Evolutionary conservation across 1,140 invertebrate species (phyloP).

Genomic region (Kradibia gibbosae): DNA sequence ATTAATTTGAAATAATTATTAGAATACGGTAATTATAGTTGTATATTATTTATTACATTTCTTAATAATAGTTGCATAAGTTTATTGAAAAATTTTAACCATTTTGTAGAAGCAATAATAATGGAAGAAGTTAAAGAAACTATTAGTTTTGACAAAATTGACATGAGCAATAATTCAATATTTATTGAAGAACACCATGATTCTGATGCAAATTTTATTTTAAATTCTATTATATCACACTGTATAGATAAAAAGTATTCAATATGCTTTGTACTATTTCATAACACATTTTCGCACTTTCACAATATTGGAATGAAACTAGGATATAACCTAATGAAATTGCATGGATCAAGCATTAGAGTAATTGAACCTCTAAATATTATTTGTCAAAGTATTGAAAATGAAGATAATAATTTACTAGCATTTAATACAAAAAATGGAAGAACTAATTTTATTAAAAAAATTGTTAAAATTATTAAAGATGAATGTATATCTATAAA

Average conservation of each 20-base stretch:
- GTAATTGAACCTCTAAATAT: constrained; percentile 75
- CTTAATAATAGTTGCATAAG: too few relatives aligned
- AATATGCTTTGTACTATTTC: constrained; percentile 78
- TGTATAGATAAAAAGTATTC: constrained; percentile 74
- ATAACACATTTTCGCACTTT: constrained; percentile 81
- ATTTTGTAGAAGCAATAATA: neutral
- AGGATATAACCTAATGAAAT: constrained; percentile 78
- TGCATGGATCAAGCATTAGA: constrained; percentile 73
- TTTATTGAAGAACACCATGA: constrained; percentile 79
- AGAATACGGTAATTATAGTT: too few relatives aligned
- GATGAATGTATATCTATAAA: constrained; percentile 59
- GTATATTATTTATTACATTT: too few relatives aligned
- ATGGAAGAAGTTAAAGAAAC: constrained; percentile 53
- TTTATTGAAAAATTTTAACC: neutral
- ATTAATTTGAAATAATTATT: too few relatives aligned
- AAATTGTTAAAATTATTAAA: constrained; percentile 60
- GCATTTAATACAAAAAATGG: constrained; percentile 59
- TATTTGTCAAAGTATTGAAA: constrained; percentile 66
- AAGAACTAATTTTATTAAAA: constrained; percentile 57
- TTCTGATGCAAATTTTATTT: constrained; percentile 80
- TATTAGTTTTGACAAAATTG: constrained; percentile 76
- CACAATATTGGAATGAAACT: constrained; percentile 81
- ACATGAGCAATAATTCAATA: constrained; percentile 74
- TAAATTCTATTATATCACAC: constrained; percentile 76
- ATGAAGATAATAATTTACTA: constrained; percentile 51